A percentile compares a stretch with the other conserved stretches of the same genome.
Evolutionary conservation across 2,113 vertebrate species (phyloP).

Genomic region (Pachyramphus minor): DNA sequence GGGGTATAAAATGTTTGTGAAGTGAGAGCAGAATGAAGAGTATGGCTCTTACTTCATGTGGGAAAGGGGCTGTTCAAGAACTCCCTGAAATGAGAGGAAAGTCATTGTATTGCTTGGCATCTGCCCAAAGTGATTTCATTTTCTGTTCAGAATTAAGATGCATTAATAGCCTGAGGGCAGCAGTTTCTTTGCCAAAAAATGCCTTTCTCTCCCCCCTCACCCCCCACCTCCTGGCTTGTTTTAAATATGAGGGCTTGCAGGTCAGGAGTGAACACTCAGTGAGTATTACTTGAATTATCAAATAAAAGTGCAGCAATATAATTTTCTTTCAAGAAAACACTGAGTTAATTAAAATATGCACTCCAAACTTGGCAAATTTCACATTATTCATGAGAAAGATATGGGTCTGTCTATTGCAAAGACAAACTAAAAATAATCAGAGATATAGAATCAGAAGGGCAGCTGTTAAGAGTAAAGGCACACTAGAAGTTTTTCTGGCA

Average conservation of each 20-base stretch:
- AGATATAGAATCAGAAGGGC: conserved; percentile 7
- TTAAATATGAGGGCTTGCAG: conserved; percentile 41
- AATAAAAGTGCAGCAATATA: conserved; percentile 17
- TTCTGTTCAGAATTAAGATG: conserved; percentile 67
- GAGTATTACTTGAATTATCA: conserved; percentile 51
- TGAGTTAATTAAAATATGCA: conserved; percentile 60
- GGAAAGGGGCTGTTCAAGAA: conserved; percentile 16
- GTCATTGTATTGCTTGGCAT: conserved; percentile 69
- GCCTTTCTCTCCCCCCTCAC: background rate
- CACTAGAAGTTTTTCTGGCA: conserved; percentile 14
- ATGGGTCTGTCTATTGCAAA: background rate
- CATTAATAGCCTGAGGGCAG: conserved; percentile 58
- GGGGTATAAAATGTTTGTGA: background rate
- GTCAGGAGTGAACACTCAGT: conserved; percentile 31
- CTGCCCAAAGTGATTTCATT: conserved; percentile 71
- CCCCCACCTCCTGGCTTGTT: background rate
- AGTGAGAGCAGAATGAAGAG: background rate
- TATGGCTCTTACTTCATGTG: background rate
- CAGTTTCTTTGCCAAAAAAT: conserved; percentile 55
- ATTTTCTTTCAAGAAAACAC: conserved; percentile 41
- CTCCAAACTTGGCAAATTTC: conserved; percentile 42
- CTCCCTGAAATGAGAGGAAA: conserved; percentile 57
- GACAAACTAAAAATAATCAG: conserved; percentile 53
- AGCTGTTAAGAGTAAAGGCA: background rate
- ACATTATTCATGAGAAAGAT: conserved; percentile 35